Conservation (phyloP, 2,113 vertebrate genomes). For the Vombatus ursinus region DNA sequence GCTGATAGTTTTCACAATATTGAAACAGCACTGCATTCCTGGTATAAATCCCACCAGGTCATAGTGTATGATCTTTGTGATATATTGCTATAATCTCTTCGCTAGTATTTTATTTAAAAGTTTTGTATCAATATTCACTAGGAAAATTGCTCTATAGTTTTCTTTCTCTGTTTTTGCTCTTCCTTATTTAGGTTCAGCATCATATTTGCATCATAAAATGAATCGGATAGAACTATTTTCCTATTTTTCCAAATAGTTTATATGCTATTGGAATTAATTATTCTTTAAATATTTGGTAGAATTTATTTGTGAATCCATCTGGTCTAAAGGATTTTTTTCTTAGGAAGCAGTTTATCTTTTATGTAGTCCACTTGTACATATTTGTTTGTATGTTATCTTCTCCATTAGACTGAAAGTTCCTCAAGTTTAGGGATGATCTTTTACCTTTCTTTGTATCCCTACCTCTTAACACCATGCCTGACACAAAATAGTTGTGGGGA, state of each 20-base stretch:
- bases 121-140: not conserved
- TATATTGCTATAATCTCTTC: not conserved
- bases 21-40: not conserved
- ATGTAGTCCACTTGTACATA: not conserved
- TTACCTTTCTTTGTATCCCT: not conserved
- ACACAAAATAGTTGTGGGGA: not conserved
- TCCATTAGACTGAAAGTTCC: not conserved
- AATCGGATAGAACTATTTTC: not conserved
- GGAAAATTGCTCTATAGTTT: not conserved
- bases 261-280: not conserved
- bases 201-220: not conserved
- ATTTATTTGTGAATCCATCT: not conserved
- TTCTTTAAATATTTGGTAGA: not conserved
- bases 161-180: no score
- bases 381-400: not conserved
- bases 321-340: not conserved
- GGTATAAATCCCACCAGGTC: not conserved
- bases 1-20: not conserved
- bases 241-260: not conserved
- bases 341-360: not conserved
- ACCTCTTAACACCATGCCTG: not conserved
- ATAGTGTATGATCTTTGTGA: not conserved
- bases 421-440: not conserved
- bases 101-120: not conserved
- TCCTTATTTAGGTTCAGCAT: no score